A percentile compares a stretch with the other conserved stretches of the same genome.
Conservation (phyloP, 2,113 vertebrate genomes). For the Xiphophorus hellerii region DNA sequence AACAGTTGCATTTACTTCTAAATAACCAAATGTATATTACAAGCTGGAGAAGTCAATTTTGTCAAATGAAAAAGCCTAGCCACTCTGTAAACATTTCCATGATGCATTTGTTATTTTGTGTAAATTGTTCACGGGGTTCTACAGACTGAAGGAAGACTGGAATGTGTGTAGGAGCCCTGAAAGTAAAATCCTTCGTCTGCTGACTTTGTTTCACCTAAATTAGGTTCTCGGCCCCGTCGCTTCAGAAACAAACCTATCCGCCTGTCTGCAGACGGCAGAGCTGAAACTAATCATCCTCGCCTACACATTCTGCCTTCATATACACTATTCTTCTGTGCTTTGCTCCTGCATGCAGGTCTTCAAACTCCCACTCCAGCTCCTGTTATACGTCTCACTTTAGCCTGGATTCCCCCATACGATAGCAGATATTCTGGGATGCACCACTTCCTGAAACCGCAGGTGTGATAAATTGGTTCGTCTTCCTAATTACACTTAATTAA, state of each 20-base stretch:
- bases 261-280: constrained; percentile 61
- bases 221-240: constrained; percentile 39
- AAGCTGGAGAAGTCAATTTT: no score
- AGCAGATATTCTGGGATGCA: not conserved
- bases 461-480: constrained; percentile 52
- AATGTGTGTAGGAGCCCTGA: not conserved
- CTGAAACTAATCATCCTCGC: constrained; percentile 60
- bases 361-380: constrained; percentile 38
- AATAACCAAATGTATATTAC: no score
- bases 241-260: constrained; percentile 59
- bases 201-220: constrained; percentile 45
- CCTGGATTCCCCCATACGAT: not conserved
- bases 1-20: no score
- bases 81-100: no score
- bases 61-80: no score
- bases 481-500: constrained; percentile 65
- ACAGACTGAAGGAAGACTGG: not conserved
- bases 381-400: constrained; percentile 2
- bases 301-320: constrained; percentile 44
- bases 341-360: constrained; percentile 21
- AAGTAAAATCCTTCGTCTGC: constrained; percentile 28
- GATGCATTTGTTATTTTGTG: not conserved
- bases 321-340: constrained; percentile 19
- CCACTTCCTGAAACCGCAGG: constrained; percentile 48
- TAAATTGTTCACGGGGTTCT: not conserved